These are phyloP conservation scores for Kradibia gibbosae DNA, from an alignment of 1,140 invertebrate species.

Conservation along the genomic window DNA sequence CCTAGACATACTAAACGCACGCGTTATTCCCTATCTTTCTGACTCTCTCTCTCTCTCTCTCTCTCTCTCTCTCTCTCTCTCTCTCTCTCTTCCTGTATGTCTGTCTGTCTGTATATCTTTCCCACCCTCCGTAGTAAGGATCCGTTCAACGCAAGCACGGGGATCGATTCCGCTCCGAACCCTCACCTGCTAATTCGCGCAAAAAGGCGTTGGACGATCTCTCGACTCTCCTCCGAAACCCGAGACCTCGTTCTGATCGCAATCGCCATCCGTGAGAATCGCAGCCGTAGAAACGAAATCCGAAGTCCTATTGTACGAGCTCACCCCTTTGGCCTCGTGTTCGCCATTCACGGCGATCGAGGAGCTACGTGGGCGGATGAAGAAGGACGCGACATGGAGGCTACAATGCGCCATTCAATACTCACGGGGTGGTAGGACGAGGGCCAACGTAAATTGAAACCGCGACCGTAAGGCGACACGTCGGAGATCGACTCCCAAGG, in stretches of 20 bases:
- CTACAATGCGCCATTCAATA: slow-evolving; percentile 47
- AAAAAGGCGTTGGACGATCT: neutral
- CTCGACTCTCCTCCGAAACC: too few species aligned
- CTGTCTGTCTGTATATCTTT: too few species aligned
- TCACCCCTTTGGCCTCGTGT: slow-evolving; percentile 15
- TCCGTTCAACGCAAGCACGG: too few species aligned
- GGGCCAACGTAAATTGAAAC: slow-evolving; percentile 56
- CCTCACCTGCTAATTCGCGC: slow-evolving; percentile 6
- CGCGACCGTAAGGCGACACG: slow-evolving; percentile 54
- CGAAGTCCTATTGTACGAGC: slow-evolving; percentile 28
- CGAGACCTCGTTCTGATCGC: slow-evolving; percentile 1
- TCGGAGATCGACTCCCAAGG: slow-evolving; percentile 33
- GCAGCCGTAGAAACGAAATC: slow-evolving; percentile 46
- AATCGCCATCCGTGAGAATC: slow-evolving; percentile 19
- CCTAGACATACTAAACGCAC: too few species aligned
- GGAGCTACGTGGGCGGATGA: neutral
- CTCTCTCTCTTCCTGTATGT: too few species aligned
- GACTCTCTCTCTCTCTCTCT: too few species aligned
- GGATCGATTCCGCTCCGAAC: neutral
- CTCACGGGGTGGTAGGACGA: neutral
- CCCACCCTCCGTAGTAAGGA: too few species aligned
- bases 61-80: too few species aligned
- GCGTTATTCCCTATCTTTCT: too few species aligned
- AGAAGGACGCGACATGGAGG: slow-evolving; percentile 3
- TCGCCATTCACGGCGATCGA: slow-evolving; percentile 1